Evolutionary conservation across 2,113 vertebrate genomes (phyloP), one percentile per base, ranked within the genome.

Genomic region (Actenoides lindsayi): DNA sequence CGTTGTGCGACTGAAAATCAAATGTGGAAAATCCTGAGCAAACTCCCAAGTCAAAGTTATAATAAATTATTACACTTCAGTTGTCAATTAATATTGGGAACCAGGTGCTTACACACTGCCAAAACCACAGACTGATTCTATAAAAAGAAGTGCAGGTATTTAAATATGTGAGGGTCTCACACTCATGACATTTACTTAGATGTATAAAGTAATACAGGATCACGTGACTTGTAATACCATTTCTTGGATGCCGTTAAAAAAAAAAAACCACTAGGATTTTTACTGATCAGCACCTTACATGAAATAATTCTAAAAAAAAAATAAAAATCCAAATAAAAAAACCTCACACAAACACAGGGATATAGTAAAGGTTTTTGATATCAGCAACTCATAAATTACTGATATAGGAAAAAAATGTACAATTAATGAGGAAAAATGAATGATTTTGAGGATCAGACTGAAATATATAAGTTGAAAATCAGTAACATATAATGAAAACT

Each of bases 311-410:
- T 21, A 16, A 64, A 85, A 62, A 44, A 23, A 48, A n/a, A 60
- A n/a, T n/a, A 50, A 53, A 39, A 2, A 5, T 33, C 18, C 1
- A 24, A 33, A 31, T 1, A 19, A 14, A 35, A n/a, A 30, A 41
- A 14, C 1, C 1, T 1, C 1, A 54, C 3, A 27, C 23, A 41
- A 20, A 51, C 46, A 46, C 4, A 24, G 21, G 3, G 5, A 53
- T 54, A n/a, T 37, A 31, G 1, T 68, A 33, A 35, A 41, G 5
- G 6, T 23, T 67, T 91, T 59, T 76, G 11, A 41, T 31, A 46
- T 13, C 10, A 75, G 15, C 10, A 46, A 64, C n/a, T 69, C 63
- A 79, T 39, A 54, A 76, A 28, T 89, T 6, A 50, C 2, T 59
- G 54, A 4, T 37, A 6, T 6, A 24, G 13, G 16, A 25, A 27